Base-by-base conservation (phyloP, 2,113 vertebrate species). In the Gobius niger region DNA sequence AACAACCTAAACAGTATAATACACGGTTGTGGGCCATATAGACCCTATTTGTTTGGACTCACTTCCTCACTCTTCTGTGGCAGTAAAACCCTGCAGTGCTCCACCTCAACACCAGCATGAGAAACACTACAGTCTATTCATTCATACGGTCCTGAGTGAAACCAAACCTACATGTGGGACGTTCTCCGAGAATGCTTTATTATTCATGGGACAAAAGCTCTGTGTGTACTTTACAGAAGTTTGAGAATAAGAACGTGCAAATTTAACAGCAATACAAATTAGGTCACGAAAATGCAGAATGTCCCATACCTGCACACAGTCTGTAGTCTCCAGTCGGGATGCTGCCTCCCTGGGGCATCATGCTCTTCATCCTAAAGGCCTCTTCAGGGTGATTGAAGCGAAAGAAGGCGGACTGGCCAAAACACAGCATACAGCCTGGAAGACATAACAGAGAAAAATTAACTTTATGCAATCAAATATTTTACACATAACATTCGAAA, bases 351-450 rank as follows among this genome's bases (percentile, higher is more conserved):
- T 84, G 87, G 0, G 96, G 94, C 81, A 96, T 93, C 96, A 96
- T 97, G 89, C 95, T 98, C 90, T 97, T 98, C 94, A 99, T 99
- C 92, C 94, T 93, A 91, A 93, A 93, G 73, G 98, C 98, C 83
- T 99, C 97, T 0, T 96, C 96, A 0, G 98, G 98, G 86, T 99
- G 96, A 83, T 98, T 99, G 89, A 99, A 99, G 77, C 96, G 95
- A 65, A 99, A 95, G 83, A 96, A 97, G 53, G 94, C 94, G 0
- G 95, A 95, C 81, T 96, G 96, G 73, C 96, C 98, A 75, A 99
- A 93, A 93, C 98, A 97, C 91, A 99, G 93, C 95, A 96, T 96
- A 69, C 96, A 99, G 67, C 98, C 98, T 96, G 87, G 14, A 81
- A 79, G 42, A 72, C 57, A 85, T 12, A 10, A 47, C 4, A 70